Conservation (phyloP, 2,888 invertebrate genomes). For the Andrena dorsata region DNA sequence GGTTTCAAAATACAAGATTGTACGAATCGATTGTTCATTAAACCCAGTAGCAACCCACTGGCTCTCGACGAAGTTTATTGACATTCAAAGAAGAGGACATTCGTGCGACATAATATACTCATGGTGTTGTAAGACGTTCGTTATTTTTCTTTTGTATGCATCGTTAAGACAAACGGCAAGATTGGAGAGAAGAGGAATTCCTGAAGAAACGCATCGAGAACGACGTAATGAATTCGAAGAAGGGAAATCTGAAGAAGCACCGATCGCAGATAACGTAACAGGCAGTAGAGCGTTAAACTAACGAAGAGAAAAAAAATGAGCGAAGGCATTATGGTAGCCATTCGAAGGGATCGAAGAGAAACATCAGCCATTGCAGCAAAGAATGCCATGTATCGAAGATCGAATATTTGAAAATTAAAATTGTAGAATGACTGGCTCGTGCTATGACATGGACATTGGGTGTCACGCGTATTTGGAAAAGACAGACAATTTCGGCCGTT, state of each 20-base stretch:
- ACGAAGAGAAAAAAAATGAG: not conserved
- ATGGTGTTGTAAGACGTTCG: slow-evolving; percentile 24
- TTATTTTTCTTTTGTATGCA: slow-evolving; percentile 34
- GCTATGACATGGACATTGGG: slow-evolving; percentile 44
- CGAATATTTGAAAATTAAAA: slow-evolving; percentile 33
- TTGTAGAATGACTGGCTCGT: slow-evolving; percentile 49
- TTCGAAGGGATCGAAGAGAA: slow-evolving; percentile 30
- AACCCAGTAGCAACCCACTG: slow-evolving; percentile 14
- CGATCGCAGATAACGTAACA: not conserved
- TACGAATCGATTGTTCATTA: slow-evolving; percentile 25
- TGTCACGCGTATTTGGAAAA: slow-evolving; percentile 46
- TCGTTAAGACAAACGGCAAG: slow-evolving; percentile 1
- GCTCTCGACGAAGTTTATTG: slow-evolving; percentile 1
- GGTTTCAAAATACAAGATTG: slow-evolving; percentile 37
- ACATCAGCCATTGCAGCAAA: slow-evolving; percentile 13
- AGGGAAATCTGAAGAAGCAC: slow-evolving; percentile 1
- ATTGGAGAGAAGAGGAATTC: slow-evolving; percentile 20
- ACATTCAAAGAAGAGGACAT: slow-evolving; percentile 28
- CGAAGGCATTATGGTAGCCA: slow-evolving; percentile 5
- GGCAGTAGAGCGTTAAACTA: slow-evolving; percentile 7
- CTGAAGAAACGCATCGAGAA: slow-evolving; percentile 17
- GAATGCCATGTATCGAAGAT: slow-evolving; percentile 13
- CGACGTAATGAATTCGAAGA: not conserved
- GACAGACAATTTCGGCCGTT: slow-evolving; percentile 42
- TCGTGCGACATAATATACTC: slow-evolving; percentile 40